Evolutionary conservation across 1,140 invertebrate genomes (phyloP), one percentile per base, ranked within the genome.

Genomic region (Drosophila nigromelanica): DNA sequence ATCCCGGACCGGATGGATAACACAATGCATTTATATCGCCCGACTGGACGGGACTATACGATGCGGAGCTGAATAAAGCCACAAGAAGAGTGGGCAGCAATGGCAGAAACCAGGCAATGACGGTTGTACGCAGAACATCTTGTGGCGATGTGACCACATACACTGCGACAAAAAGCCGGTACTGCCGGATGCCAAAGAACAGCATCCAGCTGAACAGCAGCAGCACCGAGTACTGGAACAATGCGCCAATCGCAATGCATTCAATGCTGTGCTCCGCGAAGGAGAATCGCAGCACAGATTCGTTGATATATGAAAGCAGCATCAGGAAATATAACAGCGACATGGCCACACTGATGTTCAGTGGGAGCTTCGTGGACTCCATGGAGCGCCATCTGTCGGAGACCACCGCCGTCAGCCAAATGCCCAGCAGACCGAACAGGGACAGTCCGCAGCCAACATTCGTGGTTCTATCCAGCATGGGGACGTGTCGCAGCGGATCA

Each of bases 171-270:
- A 94, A 95, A 48, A 94, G 91, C 60, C 93, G 93, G 80, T 95
- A 95, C 79, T 95, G 95, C 50, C 95, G 87, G 51, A 93, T 86
- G 8, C 94, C 94, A 8, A 94, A 94, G 14, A 95, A 93, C 37
- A 95, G 79, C 94, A 95, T 95, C 95, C 95, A 95, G 79, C 93
- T 93, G 81, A 95, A 95, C 66, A 94, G 93, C 3, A 94, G 92
- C 15, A 95, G 75, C 35, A 95, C 93, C 5, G 94, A 93, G 80
- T 95, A 95, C 80, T 95, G 95, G 39, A 95, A 76, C 37, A 93
- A 47, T 5, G 92, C 92, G 5, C 94, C 94, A 15, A 94, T 68
- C 21, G 91, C 72, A 39, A 93, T 91, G 75, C 93, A 94, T 3
- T 71, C 76, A 11, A 61, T 55, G 11, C 40, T 63, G 3, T 74